Conservation (phyloP, 2,797 vertebrate species). For the Philypnodon macrostomus region DNA sequence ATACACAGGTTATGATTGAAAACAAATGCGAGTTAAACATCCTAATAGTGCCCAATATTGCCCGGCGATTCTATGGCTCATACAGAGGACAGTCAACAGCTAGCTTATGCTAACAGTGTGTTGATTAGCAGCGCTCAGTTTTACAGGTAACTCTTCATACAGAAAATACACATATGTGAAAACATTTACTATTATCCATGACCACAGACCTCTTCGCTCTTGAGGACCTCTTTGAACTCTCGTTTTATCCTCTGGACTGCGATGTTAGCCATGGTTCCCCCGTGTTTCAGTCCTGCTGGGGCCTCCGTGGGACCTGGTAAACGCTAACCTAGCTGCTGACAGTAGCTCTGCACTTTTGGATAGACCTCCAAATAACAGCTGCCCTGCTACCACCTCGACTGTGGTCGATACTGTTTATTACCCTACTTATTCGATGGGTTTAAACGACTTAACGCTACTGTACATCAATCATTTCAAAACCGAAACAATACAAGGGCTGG, state of each 20-base stretch:
- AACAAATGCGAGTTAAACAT: not conserved
- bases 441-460: conserved; percentile 22
- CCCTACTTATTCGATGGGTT: not conserved
- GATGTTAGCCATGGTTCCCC: conserved; percentile 92
- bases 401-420: conserved; percentile 19
- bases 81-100: conserved; percentile 5
- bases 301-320: conserved; percentile 71
- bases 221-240: conserved; percentile 98
- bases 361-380: conserved; percentile 46
- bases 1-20: not conserved
- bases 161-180: conserved; percentile 5
- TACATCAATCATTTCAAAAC: conserved; percentile 44
- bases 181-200: not conserved
- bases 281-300: conserved; percentile 66
- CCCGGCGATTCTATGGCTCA: not conserved
- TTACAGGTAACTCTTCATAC: conserved; percentile 51
- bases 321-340: conserved; percentile 47
- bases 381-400: conserved; percentile 12
- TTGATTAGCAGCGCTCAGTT: conserved; percentile 51
- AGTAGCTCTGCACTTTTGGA: conserved; percentile 45
- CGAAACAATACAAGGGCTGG: conserved; percentile 51
- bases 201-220: conserved; percentile 92
- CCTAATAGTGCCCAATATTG: not conserved
- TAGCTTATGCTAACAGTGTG: conserved; percentile 51
- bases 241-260: conserved; percentile 99